Evolutionary conservation across 2,888 invertebrate species (phyloP), one percentile per base, ranked within the genome.

Genomic region (Machimus atricapillus): DNA sequence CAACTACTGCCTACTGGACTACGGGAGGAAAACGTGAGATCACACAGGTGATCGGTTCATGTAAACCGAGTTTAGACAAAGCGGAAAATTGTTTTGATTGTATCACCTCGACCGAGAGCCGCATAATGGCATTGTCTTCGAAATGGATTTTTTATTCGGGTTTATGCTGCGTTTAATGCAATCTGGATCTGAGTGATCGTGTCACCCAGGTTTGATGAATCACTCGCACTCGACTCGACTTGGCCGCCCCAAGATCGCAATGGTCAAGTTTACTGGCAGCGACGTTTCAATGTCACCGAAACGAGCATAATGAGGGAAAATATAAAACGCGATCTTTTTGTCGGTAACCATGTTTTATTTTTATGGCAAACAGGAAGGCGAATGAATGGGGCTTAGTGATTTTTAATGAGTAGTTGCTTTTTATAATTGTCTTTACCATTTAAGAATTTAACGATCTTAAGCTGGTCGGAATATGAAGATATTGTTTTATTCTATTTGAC

Each of bases 221-320:
- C 83, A 83, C 83, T 83, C 73, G 66, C n/a, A 27, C 34, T 56
- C 27, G 19, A 23, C 58, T 66, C n/a, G 23, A 19, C 12, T n/a
- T n/a, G n/a, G n/a, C n/a, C n/a, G n/a, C 40, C 73, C 34, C 83
- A 83, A 83, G 83, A 34, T 83, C 83, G 37, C 37, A 73, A 31
- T 83, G 83, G 83, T 83, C 83, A 83, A 83, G 83, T 83, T 83
- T 83, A 83, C 66, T 40, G 31, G 16, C 83, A 37, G 58, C 40
- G 83, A 83, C 83, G 8, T 66, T 83, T 83, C 83, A 83, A 83
- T 83, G 83, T 83, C 83, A 66, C 12, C 23, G 23, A 66, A 66
- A 66, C 66, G 3, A 66, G 3, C 66, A 66, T 66, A 66, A 66
- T 66, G 66, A 66, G 66, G 66, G 23, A 66, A 66, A 66, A 66